Base-by-base conservation (phyloP, 2,888 invertebrate species). In the Crematogaster levior region DNA sequence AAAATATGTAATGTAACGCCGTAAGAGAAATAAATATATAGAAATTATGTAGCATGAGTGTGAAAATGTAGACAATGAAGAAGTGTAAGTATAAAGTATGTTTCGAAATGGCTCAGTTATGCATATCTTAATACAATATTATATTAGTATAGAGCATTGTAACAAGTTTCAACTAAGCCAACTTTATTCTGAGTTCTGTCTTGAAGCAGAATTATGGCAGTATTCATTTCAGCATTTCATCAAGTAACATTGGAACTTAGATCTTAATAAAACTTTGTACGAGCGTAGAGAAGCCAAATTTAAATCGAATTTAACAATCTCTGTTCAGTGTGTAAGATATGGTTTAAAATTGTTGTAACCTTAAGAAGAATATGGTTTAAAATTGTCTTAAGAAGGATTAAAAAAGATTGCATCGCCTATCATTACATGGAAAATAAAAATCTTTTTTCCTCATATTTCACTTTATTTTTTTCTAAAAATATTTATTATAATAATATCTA, bases 1-100 rank as follows among this genome's bases (percentile, higher is more conserved):
- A 74, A 74, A 83, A 84, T 84, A 75, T 75, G 68, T 77, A 74
- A 63, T 15, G 74, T 77, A 60, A 73, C 82, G 58, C 63, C 24
- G 43, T 10, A 73, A 27, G 24, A 48, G 40, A 79, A 7, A 58
- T 10, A 30, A 37, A 70, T 72, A 65, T 74, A 73, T 27, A 48
- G 10, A 60, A 66, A 61, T 51, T 79, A 48, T 18, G 40, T 27
- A 61, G 15, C 43, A 18, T 61, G 40, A 58, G 46, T 43, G 79
- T 37, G 48, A 61, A 68, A 85, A 66, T 63, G 81, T 60, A 68
- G 58, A 81, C 65, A 56, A 82, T 68, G 51, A 70, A 18, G 61
- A 68, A n/a, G n/a, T n/a, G 73, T 66, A 77, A 53, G 53, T 24
- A 80, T 53, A 77, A n/a, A n/a, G 56, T 12, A 30, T 7, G 43